Evolutionary conservation across 1,140 invertebrate species (phyloP).

Genomic region (Anadara kagoshimensis): DNA sequence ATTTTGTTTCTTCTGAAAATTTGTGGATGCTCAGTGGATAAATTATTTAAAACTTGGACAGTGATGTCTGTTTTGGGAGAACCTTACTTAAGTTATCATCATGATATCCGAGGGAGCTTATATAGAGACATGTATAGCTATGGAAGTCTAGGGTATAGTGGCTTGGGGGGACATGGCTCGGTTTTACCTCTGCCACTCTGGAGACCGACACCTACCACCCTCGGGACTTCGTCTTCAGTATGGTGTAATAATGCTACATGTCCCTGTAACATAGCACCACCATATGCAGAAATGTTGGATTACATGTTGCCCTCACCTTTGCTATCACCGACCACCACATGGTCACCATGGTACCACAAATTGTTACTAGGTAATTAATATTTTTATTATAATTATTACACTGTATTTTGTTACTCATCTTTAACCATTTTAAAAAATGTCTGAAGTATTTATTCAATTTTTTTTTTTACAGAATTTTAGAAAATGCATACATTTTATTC

Average conservation of each 20-base stretch:
- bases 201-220: conserved; percentile 25
- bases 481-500: too few relatives aligned
- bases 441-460: too few relatives aligned
- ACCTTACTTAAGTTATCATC: conserved; percentile 25
- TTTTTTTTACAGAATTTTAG: too few relatives aligned
- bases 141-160: conserved; percentile 16
- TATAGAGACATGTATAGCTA: conserved; percentile 5
- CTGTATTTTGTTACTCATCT: too few relatives aligned
- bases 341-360: conserved; percentile 37
- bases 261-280: conserved; percentile 30
- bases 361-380: not conserved
- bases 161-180: conserved; percentile 17
- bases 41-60: not conserved
- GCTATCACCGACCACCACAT: conserved; percentile 5
- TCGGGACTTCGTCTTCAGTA: conserved; percentile 3
- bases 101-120: conserved; percentile 16
- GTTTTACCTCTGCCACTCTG: conserved; percentile 32
- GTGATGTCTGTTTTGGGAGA: conserved; percentile 40
- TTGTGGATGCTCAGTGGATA: too few relatives aligned
- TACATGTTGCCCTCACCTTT: conserved; percentile 1
- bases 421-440: too few relatives aligned
- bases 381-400: too few relatives aligned
- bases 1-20: too few relatives aligned
- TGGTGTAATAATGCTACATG: conserved; percentile 31
- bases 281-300: conserved; percentile 1